phyloP scores from a whole-genome alignment of 1,140 invertebrate species.

The Archivesica marissinica region DNA sequence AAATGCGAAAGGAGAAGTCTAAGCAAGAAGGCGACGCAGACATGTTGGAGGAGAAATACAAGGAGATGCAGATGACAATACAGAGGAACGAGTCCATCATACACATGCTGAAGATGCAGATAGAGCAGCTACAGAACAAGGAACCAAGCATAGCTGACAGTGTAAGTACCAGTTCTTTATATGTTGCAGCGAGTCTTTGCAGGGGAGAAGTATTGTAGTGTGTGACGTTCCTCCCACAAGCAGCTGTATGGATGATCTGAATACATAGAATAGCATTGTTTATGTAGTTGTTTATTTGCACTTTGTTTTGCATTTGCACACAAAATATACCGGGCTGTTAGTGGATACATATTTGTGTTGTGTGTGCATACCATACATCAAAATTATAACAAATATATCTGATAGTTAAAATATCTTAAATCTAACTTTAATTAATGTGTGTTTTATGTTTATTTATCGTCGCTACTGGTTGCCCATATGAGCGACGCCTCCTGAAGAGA shows the following conservation, averaged over 20 bases:
- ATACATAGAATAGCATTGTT: not conserved
- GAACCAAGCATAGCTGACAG: conserved; percentile 52
- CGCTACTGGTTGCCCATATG: too few relatives aligned
- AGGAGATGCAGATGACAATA: conserved; percentile 77
- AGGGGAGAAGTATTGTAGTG: not conserved
- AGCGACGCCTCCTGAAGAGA: too few relatives aligned
- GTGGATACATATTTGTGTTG: not conserved
- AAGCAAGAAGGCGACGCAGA: conserved; percentile 73
- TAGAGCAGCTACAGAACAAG: conserved; percentile 72
- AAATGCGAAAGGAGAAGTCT: conserved; percentile 74
- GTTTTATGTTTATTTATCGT: too few relatives aligned
- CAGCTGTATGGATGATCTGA: not conserved
- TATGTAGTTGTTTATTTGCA: not conserved
- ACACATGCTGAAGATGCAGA: conserved; percentile 77
- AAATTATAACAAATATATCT: too few relatives aligned
- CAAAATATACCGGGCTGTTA: not conserved
- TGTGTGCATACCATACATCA: too few relatives aligned
- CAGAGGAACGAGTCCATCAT: conserved; percentile 79
- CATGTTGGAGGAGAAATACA: conserved; percentile 74
- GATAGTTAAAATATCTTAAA: too few relatives aligned
- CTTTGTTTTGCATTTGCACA: not conserved
- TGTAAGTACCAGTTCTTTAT: conserved; percentile 23
- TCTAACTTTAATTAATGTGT: too few relatives aligned
- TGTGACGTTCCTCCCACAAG: not conserved
- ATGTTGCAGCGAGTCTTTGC: not conserved